phyloP scores from a whole-genome alignment of 2,888 invertebrate species.

The Orthosia cruda region DNA sequence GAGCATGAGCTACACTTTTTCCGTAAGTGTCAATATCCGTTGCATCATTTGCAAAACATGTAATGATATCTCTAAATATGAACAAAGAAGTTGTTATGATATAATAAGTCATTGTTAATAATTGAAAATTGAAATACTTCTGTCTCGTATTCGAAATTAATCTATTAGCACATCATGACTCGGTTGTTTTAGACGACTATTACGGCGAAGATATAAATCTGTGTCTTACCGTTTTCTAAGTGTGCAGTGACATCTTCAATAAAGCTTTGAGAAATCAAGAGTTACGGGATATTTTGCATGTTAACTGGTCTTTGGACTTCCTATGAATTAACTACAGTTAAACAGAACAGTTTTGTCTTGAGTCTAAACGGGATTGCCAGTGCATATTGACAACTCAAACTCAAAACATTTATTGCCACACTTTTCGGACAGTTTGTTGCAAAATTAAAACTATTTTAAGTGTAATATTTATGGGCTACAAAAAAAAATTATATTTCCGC shows the following conservation, averaged over 20 bases:
- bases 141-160: background rate
- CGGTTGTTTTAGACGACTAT: conserved; percentile 8
- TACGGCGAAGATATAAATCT: conserved; percentile 12
- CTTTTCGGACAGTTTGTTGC: too few relatives aligned
- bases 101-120: conserved; percentile 19
- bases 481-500: too few relatives aligned
- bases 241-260: background rate
- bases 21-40: background rate
- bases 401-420: too few relatives aligned
- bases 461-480: too few relatives aligned
- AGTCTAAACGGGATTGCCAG: background rate
- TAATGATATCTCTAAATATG: background rate
- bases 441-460: too few relatives aligned
- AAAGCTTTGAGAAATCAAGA: background rate
- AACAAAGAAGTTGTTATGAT: conserved; percentile 9
- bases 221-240: conserved; percentile 8
- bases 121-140: conserved; percentile 12
- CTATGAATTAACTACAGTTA: conserved; percentile 13
- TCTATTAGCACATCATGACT: conserved; percentile 23
- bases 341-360: conserved; percentile 7
- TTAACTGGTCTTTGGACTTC: background rate
- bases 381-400: background rate
- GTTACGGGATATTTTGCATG: conserved; percentile 2
- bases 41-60: conserved; percentile 6
- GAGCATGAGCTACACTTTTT: background rate